Evolutionary conservation across 2,797 vertebrate genomes (phyloP).

Genomic region (Macroramphosus scolopax): DNA sequence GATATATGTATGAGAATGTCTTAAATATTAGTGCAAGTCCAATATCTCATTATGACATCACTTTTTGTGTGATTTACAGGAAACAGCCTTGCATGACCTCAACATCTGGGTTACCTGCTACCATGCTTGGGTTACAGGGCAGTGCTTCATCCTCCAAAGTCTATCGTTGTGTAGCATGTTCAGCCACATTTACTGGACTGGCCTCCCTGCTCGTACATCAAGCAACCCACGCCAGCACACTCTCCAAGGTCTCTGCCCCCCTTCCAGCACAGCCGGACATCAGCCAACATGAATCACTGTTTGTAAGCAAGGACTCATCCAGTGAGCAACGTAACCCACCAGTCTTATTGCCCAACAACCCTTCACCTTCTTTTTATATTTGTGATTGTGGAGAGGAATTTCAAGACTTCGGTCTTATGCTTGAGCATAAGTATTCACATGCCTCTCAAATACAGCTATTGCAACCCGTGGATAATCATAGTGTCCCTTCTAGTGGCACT

Average conservation of each 20-base stretch:
- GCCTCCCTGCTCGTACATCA: slow-evolving; percentile 79
- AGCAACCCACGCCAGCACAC: slow-evolving; percentile 69
- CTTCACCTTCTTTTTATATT: slow-evolving; percentile 60
- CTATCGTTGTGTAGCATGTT: slow-evolving; percentile 79
- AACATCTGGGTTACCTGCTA: slow-evolving; percentile 36
- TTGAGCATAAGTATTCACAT: slow-evolving; percentile 72
- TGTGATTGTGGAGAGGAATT: slow-evolving; percentile 77
- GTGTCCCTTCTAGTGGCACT: slow-evolving; percentile 13
- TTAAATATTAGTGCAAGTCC: not conserved
- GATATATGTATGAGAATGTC: too few species aligned
- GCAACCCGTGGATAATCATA: slow-evolving; percentile 30
- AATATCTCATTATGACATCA: slow-evolving; percentile 6
- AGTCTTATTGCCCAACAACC: slow-evolving; percentile 26
- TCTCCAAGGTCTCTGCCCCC: slow-evolving; percentile 37
- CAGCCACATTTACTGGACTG: slow-evolving; percentile 78
- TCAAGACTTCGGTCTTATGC: slow-evolving; percentile 63
- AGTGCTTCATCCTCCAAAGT: slow-evolving; percentile 69
- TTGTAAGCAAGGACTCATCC: slow-evolving; percentile 52
- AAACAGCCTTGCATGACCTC: slow-evolving; percentile 19
- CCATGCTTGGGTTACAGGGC: slow-evolving; percentile 81
- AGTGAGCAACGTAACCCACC: slow-evolving; percentile 37
- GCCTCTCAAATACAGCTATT: slow-evolving; percentile 31
- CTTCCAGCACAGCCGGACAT: slow-evolving; percentile 35
- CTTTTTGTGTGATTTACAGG: slow-evolving; percentile 54
- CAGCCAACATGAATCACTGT: slow-evolving; percentile 34